These are phyloP conservation scores for Temnothorax curvispinosus DNA, from an alignment of 1,140 invertebrate species.

Conservation along the genomic window DNA sequence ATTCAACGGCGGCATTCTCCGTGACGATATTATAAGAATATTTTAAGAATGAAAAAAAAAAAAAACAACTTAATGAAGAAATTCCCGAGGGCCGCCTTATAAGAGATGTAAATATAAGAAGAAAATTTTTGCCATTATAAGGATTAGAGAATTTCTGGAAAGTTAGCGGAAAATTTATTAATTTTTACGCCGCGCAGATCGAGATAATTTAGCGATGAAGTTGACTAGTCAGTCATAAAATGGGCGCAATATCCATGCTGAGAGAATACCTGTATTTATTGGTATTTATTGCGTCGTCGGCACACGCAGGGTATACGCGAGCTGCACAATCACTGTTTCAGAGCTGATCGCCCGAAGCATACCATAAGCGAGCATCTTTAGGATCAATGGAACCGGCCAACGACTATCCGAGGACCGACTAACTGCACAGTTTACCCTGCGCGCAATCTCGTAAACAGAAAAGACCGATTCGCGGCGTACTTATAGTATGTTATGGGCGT, in stretches of 20 bases:
- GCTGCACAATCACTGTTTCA: neutral
- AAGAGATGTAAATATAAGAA: neutral
- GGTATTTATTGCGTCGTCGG: neutral
- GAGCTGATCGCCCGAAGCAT: neutral
- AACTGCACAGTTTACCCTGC: neutral
- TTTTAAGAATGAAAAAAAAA: neutral
- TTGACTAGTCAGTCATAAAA: neutral
- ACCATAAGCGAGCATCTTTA: neutral
- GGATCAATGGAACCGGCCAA: constrained; percentile 18
- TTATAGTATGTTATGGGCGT: neutral
- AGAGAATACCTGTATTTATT: neutral
- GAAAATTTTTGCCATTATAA: neutral
- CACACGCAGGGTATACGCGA: neutral
- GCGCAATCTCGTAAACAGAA: constrained; percentile 30
- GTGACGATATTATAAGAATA: neutral
- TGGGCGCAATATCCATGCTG: neutral
- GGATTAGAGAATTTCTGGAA: neutral
- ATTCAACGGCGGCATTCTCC: neutral
- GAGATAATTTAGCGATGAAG: neutral
- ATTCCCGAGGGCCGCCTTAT: neutral
- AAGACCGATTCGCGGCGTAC: neutral
- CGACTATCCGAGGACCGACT: neutral
- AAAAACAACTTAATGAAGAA: neutral
- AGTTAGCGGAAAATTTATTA: neutral
- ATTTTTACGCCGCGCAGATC: neutral